Base-by-base conservation (phyloP, 2,888 invertebrate genomes). In the Lacanobia oleracea region DNA sequence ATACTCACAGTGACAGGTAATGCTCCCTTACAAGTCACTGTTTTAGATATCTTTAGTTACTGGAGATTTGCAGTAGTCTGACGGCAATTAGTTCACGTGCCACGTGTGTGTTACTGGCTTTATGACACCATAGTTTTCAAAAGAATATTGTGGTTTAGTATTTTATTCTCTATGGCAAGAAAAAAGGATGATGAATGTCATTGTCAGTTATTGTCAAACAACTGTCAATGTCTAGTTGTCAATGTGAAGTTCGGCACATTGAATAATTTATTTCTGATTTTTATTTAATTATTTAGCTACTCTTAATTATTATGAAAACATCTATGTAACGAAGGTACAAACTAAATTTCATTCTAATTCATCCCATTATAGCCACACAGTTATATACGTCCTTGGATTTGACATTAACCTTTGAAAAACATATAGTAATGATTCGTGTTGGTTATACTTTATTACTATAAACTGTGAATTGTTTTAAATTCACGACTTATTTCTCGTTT, bases 331-430 rank as follows among this genome's bases (percentile, higher is more conserved):
- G 14, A 14, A 69, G 43, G 48, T 62, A 69, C 37, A 67, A 77
- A 72, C 33, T 65, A 62, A 10, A 72, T 37, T 40, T 54, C 16
- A 64, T 50, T 48, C 33, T 33, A 12, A 27, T 27, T 73, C 8
- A 12, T 5, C 33, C 0, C 43, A 48, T 33, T 33, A 23, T 33
- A 51, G 50, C 40, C 12, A 48, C 16, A 23, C 16, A 37, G 48
- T 33, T 8, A 23, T 61, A 51, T 9, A 67, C 65, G 82, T 61
- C 85, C 85, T 85, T 85, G 85, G 76, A 61, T 50, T 61, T 78
- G 84, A 82, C 85, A 82, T 73, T 85, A 74, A 79, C 77, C 82
- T 82, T 75, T 18, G n/a, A 4, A 23, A 68, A 67, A 69, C 61
- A 67, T 8, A 27, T 27, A 2, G 27, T 27, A 27, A 54, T 72